Conservation (phyloP, 2,113 vertebrate species). For the Chrysemys picta region DNA sequence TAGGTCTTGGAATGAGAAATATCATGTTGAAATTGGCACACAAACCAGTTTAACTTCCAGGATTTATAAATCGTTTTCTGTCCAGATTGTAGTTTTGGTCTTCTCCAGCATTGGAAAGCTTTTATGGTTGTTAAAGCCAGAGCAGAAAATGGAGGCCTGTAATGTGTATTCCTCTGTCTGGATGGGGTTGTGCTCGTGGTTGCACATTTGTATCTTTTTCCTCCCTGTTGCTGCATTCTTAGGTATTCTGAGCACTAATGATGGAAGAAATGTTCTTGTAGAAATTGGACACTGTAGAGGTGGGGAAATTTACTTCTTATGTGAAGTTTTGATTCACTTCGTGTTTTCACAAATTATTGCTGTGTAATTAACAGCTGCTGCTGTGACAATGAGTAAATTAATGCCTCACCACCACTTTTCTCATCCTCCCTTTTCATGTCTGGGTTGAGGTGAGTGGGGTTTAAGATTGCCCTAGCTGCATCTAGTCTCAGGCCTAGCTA, state of each 20-base stretch:
- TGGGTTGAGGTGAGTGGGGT: rapidly evolving
- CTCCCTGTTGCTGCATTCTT: rapidly evolving
- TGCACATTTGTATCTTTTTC: rapidly evolving
- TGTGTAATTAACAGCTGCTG: neutral
- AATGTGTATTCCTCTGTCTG: conserved; percentile 1
- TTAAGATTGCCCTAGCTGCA: rapidly evolving
- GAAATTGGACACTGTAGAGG: rapidly evolving
- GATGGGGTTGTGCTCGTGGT: neutral
- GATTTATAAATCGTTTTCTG: conserved; percentile 67
- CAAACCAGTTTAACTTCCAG: conserved; percentile 29
- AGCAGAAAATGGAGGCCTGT: conserved; percentile 1
- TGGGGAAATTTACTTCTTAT: neutral
- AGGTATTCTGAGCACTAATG: neutral
- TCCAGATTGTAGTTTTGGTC: conserved; percentile 57
- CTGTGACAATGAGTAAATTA: rapidly evolving
- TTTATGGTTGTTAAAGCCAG: conserved; percentile 30
- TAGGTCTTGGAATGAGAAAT: neutral
- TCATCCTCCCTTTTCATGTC: neutral
- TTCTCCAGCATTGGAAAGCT: conserved; percentile 23
- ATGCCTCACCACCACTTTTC: neutral
- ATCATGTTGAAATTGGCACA: conserved; percentile 47
- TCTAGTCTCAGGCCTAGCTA: rapidly evolving
- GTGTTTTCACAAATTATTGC: rapidly evolving
- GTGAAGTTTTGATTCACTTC: rapidly evolving
- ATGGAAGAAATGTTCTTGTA: neutral